phyloP scores from a whole-genome alignment of 2,113 vertebrate species.

The cat (Felis catus) region DNA sequence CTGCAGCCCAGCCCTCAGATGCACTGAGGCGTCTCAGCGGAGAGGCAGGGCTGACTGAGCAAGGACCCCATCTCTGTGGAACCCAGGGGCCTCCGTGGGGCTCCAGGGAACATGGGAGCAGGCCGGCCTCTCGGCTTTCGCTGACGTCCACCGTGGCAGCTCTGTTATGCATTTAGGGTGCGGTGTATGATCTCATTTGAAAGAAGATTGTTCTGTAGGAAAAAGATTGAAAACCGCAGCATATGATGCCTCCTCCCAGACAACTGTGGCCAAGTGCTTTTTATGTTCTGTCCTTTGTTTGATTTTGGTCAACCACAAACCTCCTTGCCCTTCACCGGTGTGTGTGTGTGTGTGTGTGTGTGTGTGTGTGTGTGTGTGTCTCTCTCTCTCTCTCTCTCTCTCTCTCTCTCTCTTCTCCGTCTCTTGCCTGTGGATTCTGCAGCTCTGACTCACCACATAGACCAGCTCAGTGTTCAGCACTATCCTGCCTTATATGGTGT shows the following conservation, averaged over 20 bases:
- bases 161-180: neutral
- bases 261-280: neutral
- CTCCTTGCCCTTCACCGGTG: neutral
- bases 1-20: neutral
- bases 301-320: conserved; percentile 58
- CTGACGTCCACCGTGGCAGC: neutral
- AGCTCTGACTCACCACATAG: neutral
- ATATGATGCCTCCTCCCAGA: neutral
- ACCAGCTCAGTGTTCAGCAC: neutral
- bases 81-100: neutral
- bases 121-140: neutral
- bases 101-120: neutral
- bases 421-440: neutral
- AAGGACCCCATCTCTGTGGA: neutral
- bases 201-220: conserved; percentile 20
- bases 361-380: no score
- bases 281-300: neutral
- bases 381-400: neutral
- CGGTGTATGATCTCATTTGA: neutral
- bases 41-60: neutral
- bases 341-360: no score
- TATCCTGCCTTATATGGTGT: neutral
- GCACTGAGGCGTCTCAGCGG: rapidly evolving
- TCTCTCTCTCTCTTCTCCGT: neutral
- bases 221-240: conserved; percentile 15